Base-by-base conservation (phyloP, 2,797 vertebrate genomes). In the Ambastaia sidthimunki region DNA sequence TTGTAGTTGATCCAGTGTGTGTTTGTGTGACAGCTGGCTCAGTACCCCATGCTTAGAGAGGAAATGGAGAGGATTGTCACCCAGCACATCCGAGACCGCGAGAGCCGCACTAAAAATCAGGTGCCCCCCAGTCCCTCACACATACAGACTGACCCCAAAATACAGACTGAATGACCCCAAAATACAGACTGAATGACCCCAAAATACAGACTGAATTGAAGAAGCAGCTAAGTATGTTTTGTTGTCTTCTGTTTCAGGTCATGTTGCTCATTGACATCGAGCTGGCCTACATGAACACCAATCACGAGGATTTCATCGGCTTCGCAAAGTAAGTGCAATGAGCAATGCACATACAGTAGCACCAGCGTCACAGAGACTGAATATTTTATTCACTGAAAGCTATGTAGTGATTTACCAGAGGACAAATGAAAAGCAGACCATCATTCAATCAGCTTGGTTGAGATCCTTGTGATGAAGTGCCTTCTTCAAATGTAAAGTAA, bases 251-350 rank as follows among this genome's bases (percentile, higher is more conserved):
- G 54, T 16, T 80, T 80, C 76, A 98, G 97, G 97, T 98, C 85
- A 94, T 98, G 94, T 90, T 98, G 74, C 92, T 98, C 85, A 98
- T 98, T 72, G 97, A 98, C 81, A 97, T 98, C 0, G 97, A 98
- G 83, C 86, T 98, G 90, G 92, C 97, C 80, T 98, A 98, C 86
- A 95, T 98, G 92, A 98, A 98, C 87, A 98, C 97, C 71, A 98
- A 98, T 90, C 97, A 98, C 0, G 97, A 98, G 78, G 97, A 98
- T 87, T 98, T 98, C 90, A 98, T 98, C 83, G 97, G 97, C 80
- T 98, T 98, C 86, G 97, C 97, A 88, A 98, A 98, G 97, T 98
- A 94, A 96, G 95, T 84, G 18, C 11, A n/a, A 23, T 15, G 6
- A n/a, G n/a, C n/a, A n/a, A n/a, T n/a, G n/a, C n/a, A n/a, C n/a